Base-by-base conservation (phyloP, 1,140 invertebrate species). In the Acromyrmex charruanus region DNA sequence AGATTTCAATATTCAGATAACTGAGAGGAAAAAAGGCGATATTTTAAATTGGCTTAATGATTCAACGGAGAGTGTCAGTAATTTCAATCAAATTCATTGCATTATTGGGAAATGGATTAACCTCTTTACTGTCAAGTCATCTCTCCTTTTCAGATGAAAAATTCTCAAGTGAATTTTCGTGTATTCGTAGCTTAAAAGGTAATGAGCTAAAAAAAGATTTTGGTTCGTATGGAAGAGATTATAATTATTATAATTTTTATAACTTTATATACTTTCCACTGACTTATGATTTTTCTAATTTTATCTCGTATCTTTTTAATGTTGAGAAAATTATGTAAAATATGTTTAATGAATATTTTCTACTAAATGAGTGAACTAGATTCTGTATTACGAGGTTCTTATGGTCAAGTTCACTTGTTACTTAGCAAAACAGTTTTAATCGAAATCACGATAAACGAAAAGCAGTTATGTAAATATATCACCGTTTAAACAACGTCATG, bases 401-500 rank as follows among this genome's bases (percentile, higher is more conserved):
- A 79, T 68, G 1, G 7, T 55, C 49, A 68, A 31, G 7, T 55
- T 80, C 28, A 18, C 14, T 39, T 51, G 18, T 68, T 7, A 12
- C 49, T 6, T 21, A 39, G n/a, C 18, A 51, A 14, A 79, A 21
- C 7, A 25, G 77, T 31, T 65, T 49, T 21, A 53, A 63, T 31
- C 14, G 28, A 35, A 49, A 77, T 49, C 77, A 31, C 14, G 49
- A 80, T 55, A 25, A n/a, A 10, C 28, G n/a, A 25, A 51, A 68
- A 69, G n/a, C n/a, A 28, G 7, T 79, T n/a, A 28, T 53, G 77
- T 5, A 69, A 80, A 69, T 80, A 53, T 55, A 39, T 80, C 63
- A 59, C 58, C 75, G 63, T 80, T 69, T 55, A 39, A 80, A 80
- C n/a, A 69, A 72, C 79, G 66, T 44, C 66, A 53, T 1, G 14